Conservation (phyloP, 1,140 invertebrate genomes). For the Orchestia grillus region DNA sequence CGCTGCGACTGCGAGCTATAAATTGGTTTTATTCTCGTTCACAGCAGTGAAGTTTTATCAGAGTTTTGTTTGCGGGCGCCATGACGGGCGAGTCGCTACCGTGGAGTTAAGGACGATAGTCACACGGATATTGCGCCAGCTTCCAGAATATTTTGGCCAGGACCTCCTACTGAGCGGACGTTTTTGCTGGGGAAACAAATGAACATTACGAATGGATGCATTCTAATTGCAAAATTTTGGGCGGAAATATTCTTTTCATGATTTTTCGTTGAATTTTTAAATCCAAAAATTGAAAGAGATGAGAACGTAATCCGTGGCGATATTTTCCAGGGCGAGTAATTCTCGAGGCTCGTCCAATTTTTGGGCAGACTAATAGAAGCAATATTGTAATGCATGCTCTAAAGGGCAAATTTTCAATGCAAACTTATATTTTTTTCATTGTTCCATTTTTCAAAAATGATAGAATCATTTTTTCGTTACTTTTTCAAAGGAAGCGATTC, state of each 20-base stretch:
- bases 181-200: background rate
- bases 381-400: background rate
- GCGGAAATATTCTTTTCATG: background rate
- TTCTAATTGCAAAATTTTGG: background rate
- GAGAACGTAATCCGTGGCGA: background rate
- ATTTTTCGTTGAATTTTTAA: background rate
- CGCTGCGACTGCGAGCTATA: constrained; percentile 22
- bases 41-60: background rate
- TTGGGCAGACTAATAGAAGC: background rate
- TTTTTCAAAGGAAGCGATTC: background rate
- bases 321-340: background rate
- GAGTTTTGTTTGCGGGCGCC: constrained; percentile 42
- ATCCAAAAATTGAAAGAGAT: background rate
- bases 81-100: background rate
- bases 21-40: constrained; percentile 49
- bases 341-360: background rate
- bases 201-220: background rate
- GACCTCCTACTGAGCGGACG: background rate
- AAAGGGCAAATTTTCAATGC: background rate
- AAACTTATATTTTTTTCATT: background rate
- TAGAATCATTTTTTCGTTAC: background rate
- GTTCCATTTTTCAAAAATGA: background rate
- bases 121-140: background rate
- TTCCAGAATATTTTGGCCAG: background rate
- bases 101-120: background rate